Evolutionary conservation across 2,113 vertebrate species (phyloP), one percentile per base, ranked within the genome.

Genomic region (Salvator merianae): DNA sequence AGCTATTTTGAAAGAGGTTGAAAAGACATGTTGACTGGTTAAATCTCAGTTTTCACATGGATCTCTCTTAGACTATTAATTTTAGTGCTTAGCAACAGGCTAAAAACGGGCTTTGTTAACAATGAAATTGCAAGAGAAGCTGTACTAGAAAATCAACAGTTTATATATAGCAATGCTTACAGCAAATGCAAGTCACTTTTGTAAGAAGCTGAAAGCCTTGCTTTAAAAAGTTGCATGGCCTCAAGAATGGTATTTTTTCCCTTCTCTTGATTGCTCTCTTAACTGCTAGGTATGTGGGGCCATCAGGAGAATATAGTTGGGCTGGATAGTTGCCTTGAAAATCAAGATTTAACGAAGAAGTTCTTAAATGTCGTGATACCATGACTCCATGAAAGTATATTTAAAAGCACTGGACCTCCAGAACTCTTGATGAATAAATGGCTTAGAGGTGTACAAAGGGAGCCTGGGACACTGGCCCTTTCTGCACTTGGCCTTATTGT

Each of bases 211-310:
- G 75, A 47, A 43, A 74, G 16, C 28, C 12, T 47, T 10, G 26
- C 47, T 73, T 43, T 40, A 2, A 43, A 73, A 73, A 43, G 38
- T 73, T 40, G 32, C 70, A 76, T 47, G 88, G 86, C 0, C 53
- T 83, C 81, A 10, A 59, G 53, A 72, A 63, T 30, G 0, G 0
- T 74, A 84, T 40, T 82, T 70, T 84, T 88, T 89, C 84, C 53
- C 91, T 90, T 76, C 81, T 83, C 79, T 77, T 90, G 71, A 93
- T 90, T 93, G 43, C 43, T 92, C 88, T 88, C 47, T 82, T 93
- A 83, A 91, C 92, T 12, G 12, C 47, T 50, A 50, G 12, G 12
- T 50, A 53, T 53, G 50, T 14, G 2, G 16, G 50, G 16, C 16
- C 50, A 53, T 53, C 50, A 9, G 10, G 50, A 53, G 50, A 3